phyloP scores from a whole-genome alignment of 1,140 invertebrate genomes.

The Panonychus citri region DNA sequence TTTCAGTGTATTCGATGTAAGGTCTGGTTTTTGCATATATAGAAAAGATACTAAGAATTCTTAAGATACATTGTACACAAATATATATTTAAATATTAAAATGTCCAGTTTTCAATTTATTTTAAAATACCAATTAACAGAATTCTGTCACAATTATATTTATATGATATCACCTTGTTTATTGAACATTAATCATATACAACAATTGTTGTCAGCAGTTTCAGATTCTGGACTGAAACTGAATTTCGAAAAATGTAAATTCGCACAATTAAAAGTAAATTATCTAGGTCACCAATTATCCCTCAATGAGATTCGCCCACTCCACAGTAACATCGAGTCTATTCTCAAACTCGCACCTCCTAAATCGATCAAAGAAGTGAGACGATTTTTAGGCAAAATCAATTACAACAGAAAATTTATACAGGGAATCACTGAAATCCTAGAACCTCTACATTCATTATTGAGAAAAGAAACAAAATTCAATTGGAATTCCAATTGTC shows the following conservation, averaged over 20 bases:
- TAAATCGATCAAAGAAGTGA: slow-evolving; percentile 19
- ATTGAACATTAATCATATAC: slow-evolving; percentile 2
- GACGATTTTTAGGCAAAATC: slow-evolving; percentile 25
- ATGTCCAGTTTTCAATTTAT: slow-evolving; percentile 4
- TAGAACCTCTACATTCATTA: too few relatives aligned
- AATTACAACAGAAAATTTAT: slow-evolving; percentile 5
- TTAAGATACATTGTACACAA: too few relatives aligned
- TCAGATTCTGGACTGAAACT: neutral
- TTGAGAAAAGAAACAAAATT: too few relatives aligned
- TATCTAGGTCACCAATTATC: slow-evolving; percentile 12
- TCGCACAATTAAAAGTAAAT: slow-evolving; percentile 1
- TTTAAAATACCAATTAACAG: neutral
- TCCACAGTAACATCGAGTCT: slow-evolving; percentile 18
- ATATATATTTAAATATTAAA: too few relatives aligned
- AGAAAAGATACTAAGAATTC: slow-evolving; percentile 14
- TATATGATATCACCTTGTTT: slow-evolving; percentile 18
- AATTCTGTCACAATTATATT: slow-evolving; percentile 18
- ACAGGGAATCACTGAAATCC: neutral
- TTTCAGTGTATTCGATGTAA: slow-evolving; percentile 6
- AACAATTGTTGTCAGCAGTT: neutral
- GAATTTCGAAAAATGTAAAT: slow-evolving; percentile 10
- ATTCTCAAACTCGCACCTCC: slow-evolving; percentile 15
- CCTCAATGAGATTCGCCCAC: slow-evolving; percentile 18
- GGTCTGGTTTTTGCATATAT: slow-evolving; percentile 20
- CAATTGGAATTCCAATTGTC: too few relatives aligned